These are phyloP conservation scores for Helostoma temminkii DNA, from an alignment of 2,797 vertebrate genomes.

Conservation along the genomic window DNA sequence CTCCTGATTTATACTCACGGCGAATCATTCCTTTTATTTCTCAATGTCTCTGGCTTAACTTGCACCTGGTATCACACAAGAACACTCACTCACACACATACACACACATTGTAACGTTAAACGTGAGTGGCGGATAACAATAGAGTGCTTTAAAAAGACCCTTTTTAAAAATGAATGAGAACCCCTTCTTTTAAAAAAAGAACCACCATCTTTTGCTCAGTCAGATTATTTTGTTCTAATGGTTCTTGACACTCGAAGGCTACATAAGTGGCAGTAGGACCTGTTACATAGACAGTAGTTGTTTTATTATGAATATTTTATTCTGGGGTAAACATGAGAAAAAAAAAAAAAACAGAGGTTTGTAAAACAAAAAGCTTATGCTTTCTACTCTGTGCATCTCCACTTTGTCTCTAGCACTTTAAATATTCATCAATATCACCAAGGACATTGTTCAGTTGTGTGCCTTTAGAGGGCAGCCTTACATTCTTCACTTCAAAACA, in stretches of 20 bases:
- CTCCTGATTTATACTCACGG: slow-evolving; percentile 45
- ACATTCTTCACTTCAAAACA: slow-evolving; percentile 69
- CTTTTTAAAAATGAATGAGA: slow-evolving; percentile 75
- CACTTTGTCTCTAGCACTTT: slow-evolving; percentile 71
- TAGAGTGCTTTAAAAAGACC: slow-evolving; percentile 52
- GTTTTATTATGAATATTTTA: slow-evolving; percentile 82
- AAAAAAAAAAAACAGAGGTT: slow-evolving; percentile 63
- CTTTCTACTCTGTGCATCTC: slow-evolving; percentile 49
- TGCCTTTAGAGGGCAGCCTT: slow-evolving; percentile 51
- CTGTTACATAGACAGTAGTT: slow-evolving; percentile 55
- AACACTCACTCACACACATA: background rate
- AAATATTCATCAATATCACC: slow-evolving; percentile 81
- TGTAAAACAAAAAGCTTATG: slow-evolving; percentile 59
- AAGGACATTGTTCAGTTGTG: slow-evolving; percentile 75
- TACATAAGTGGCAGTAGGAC: slow-evolving; percentile 35
- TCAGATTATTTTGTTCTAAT: slow-evolving; percentile 31
- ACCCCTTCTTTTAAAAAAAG: slow-evolving; percentile 21
- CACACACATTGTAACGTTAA: slow-evolving; percentile 11
- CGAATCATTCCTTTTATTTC: slow-evolving; percentile 21
- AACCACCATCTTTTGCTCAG: slow-evolving; percentile 36
- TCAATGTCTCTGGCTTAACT: background rate
- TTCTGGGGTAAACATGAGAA: slow-evolving; percentile 66
- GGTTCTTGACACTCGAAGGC: slow-evolving; percentile 25
- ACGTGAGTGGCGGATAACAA: slow-evolving; percentile 62
- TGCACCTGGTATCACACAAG: background rate